phyloP scores from a whole-genome alignment of 1,140 invertebrate species.

The Drosophila subpulchrella region DNA sequence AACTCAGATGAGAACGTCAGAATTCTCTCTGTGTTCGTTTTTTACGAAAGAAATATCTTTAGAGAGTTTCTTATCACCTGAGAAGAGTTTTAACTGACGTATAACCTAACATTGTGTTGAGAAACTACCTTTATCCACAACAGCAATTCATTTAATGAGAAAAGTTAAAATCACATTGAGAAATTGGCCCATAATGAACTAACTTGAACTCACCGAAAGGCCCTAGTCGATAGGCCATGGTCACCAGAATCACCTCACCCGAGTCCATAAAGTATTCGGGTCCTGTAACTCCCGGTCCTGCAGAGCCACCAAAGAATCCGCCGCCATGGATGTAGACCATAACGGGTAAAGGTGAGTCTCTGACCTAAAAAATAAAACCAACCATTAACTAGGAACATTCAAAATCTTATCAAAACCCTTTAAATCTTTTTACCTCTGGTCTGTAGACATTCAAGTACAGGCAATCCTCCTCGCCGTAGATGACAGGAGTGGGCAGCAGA shows the following conservation, averaged over 20 bases:
- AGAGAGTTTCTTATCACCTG: no score
- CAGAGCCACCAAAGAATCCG: conserved; percentile 84
- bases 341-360: conserved; percentile 70
- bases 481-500: conserved; percentile 61
- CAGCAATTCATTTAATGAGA: no score
- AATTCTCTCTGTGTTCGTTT: no score
- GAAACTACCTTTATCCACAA: no score
- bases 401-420: no score
- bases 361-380: background rate
- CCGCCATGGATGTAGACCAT: conserved; percentile 85
- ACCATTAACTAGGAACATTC: background rate
- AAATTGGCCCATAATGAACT: background rate
- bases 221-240: conserved; percentile 74
- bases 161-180: no score
- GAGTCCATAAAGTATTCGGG: conserved; percentile 85
- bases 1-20: no score
- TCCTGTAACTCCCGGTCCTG: conserved; percentile 64
- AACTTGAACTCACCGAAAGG: conserved; percentile 65
- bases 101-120: no score
- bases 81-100: no score
- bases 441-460: conserved; percentile 88
- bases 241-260: conserved; percentile 72
- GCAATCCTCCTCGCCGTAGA: conserved; percentile 86
- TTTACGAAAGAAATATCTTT: no score
- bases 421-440: conserved; percentile 84